A percentile compares a stretch with the other conserved stretches of the same genome.
These are phyloP conservation scores for Petrocephalus microphthalmus DNA, from an alignment of 2,113 vertebrate genomes.

Conservation along the genomic window DNA sequence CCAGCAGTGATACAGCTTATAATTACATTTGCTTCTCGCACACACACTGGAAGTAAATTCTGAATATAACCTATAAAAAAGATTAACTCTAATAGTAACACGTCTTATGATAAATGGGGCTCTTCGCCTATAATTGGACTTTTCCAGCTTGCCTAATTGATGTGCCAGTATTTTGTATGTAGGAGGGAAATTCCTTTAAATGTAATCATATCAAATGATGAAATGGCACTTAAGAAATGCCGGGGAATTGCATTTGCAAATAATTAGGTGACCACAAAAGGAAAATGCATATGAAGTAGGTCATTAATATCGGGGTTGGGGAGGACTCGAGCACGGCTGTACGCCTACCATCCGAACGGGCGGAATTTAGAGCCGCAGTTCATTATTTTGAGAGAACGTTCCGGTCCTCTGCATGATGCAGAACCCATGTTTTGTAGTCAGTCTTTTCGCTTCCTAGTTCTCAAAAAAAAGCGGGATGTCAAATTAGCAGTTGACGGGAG, in stretches of 20 bases:
- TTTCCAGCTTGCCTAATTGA: conserved; percentile 15
- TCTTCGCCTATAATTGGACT: conserved; percentile 18
- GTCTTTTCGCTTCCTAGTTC: not conserved
- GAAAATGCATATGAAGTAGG: conserved; percentile 31
- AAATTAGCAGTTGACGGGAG: not conserved
- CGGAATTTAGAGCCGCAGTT: not conserved
- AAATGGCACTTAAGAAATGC: conserved; percentile 30
- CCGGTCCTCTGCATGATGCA: not conserved
- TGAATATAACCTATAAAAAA: conserved; percentile 6
- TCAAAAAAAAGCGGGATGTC: not conserved
- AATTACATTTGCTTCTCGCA: not conserved
- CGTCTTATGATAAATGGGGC: not conserved
- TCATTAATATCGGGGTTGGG: conserved; percentile 31
- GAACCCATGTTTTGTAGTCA: not conserved
- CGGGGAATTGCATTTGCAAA: conserved; percentile 34
- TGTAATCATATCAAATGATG: conserved; percentile 35
- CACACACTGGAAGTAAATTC: conserved; percentile 17
- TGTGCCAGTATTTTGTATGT: conserved; percentile 11
- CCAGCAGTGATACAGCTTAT: not conserved
- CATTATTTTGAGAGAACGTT: conserved; percentile 6
- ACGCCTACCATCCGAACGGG: conserved; percentile 9
- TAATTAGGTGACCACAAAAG: conserved; percentile 38
- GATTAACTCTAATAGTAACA: conserved; percentile 2
- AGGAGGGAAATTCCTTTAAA: conserved; percentile 28
- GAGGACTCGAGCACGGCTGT: conserved; percentile 13